Conservation (phyloP, 2,113 vertebrate genomes). For the Stigmatopora nigra region DNA sequence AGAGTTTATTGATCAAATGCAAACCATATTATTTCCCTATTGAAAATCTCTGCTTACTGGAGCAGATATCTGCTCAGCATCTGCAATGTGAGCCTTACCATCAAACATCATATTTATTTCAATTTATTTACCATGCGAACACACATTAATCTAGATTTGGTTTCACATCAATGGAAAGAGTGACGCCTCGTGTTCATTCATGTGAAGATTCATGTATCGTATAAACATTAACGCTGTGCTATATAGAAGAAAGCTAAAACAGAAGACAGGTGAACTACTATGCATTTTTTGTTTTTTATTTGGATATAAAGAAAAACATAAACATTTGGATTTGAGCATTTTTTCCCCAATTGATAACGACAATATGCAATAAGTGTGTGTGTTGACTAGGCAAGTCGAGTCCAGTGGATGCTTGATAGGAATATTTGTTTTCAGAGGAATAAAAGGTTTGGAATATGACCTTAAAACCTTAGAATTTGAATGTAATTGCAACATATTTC, state of each 20-base stretch:
- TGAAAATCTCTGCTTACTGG: background rate
- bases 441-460: no score
- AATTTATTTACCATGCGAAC: background rate
- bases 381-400: slow-evolving; percentile 17
- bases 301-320: no score
- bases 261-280: background rate
- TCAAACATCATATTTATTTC: background rate
- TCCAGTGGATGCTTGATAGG: slow-evolving; percentile 7
- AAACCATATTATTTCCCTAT: background rate
- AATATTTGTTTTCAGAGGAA: no score
- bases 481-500: no score
- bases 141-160: slow-evolving; percentile 1
- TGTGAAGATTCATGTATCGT: slow-evolving; percentile 52
- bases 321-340: no score
- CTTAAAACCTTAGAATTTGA: no score
- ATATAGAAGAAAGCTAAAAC: slow-evolving; percentile 22
- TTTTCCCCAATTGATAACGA: no score
- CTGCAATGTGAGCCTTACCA: background rate
- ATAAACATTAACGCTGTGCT: slow-evolving; percentile 39
- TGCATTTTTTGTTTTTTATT: no score
- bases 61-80: background rate
- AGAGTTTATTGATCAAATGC: background rate
- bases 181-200: slow-evolving; percentile 15
- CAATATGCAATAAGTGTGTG: slow-evolving; percentile 37
- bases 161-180: background rate